Conservation (phyloP, 1,140 invertebrate genomes). For the Leptinotarsa texana region DNA sequence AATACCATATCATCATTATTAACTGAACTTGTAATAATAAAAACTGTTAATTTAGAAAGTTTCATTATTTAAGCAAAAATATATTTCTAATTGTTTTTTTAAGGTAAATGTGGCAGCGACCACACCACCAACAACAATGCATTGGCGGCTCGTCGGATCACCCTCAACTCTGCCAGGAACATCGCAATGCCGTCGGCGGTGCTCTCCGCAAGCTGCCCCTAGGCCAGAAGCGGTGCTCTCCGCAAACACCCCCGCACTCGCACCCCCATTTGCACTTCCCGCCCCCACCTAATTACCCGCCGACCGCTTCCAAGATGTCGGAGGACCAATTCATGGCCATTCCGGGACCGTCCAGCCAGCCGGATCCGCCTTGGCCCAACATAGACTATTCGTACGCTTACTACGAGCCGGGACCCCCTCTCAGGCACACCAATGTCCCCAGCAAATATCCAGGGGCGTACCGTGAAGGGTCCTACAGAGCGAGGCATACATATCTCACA, state of each 20-base stretch:
- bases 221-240: constrained; percentile 29
- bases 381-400: constrained; percentile 78
- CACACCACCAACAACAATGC: constrained; percentile 44
- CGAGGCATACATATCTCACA: constrained; percentile 72
- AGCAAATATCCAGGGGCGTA: constrained; percentile 58
- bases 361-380: constrained; percentile 33
- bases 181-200: constrained; percentile 27
- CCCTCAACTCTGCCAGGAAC: constrained; percentile 26
- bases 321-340: constrained; percentile 42
- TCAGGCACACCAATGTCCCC: constrained; percentile 64
- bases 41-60: no score
- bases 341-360: constrained; percentile 40
- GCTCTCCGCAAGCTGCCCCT: constrained; percentile 12
- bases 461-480: constrained; percentile 55
- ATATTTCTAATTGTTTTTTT: constrained; percentile 25
- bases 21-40: no score
- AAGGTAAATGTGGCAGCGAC: constrained; percentile 52
- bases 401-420: constrained; percentile 67
- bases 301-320: constrained; percentile 51
- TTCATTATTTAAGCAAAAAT: no score
- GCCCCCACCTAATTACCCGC: constrained; percentile 61
- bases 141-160: constrained; percentile 31
- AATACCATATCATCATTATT: no score
- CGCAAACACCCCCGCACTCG: constrained; percentile 40
- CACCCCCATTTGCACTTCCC: constrained; percentile 60